phyloP scores from a whole-genome alignment of 2,888 invertebrate genomes.

The Fissipunctia ypsillon region DNA sequence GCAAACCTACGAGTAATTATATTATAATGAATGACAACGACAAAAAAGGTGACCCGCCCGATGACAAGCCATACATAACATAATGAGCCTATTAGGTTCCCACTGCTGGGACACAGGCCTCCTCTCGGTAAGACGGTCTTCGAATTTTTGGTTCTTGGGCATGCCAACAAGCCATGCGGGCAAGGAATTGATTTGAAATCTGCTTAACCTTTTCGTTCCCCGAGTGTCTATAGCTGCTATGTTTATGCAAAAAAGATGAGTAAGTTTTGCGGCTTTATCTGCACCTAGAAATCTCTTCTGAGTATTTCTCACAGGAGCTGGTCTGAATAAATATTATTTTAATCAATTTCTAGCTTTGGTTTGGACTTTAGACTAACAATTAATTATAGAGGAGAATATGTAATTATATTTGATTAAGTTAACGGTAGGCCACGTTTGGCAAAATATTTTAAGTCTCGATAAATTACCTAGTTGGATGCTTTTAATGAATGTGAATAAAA shows the following conservation, averaged over 20 bases:
- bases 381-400: slow-evolving; percentile 18
- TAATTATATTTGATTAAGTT: slow-evolving; percentile 24
- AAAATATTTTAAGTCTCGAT: slow-evolving; percentile 27
- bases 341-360: slow-evolving; percentile 32
- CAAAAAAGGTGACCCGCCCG: background rate
- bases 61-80: background rate
- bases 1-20: too few species aligned
- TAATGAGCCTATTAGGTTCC: too few species aligned
- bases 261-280: slow-evolving; percentile 31
- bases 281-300: slow-evolving; percentile 35
- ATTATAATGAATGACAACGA: background rate
- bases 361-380: slow-evolving; percentile 25
- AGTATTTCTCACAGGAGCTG: slow-evolving; percentile 21
- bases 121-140: too few species aligned
- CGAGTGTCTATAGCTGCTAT: slow-evolving; percentile 2
- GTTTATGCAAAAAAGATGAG: slow-evolving; percentile 45
- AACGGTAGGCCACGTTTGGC: slow-evolving; percentile 26
- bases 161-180: background rate
- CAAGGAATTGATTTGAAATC: background rate
- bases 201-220: background rate
- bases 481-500: background rate
- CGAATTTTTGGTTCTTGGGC: too few species aligned
- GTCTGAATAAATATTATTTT: slow-evolving; percentile 26
- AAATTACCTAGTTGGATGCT: background rate
- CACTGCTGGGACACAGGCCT: too few species aligned